phyloP scores from a whole-genome alignment of 2,113 vertebrate species.

The Corvus moneduloides region DNA sequence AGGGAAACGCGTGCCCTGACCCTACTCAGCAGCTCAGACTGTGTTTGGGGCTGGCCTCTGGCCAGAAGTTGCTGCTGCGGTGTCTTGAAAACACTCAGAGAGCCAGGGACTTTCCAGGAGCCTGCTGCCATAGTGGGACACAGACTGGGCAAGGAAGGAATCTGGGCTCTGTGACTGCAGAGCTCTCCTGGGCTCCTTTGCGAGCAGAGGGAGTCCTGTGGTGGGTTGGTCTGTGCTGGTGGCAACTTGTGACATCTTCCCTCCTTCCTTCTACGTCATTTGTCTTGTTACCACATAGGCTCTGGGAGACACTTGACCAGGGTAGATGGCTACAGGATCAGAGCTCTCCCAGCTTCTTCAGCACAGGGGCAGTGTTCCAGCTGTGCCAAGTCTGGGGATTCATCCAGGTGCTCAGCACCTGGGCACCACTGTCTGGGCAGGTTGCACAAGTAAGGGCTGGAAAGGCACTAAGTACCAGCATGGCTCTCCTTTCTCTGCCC shows the following conservation, averaged over 20 bases:
- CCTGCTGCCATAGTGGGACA: not conserved
- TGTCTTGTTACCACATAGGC: not conserved
- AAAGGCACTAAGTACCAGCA: not conserved
- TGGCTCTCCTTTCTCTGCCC: not conserved
- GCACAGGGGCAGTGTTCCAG: not conserved
- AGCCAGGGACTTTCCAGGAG: conserved; percentile 47
- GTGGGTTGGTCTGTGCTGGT: not conserved
- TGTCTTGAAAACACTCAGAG: not conserved
- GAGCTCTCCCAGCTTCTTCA: not conserved
- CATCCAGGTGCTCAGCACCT: not conserved
- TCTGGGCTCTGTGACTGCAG: not conserved
- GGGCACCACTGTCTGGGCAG: not conserved
- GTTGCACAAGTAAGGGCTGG: not conserved
- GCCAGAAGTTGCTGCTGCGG: not conserved
- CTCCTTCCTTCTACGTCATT: not conserved
- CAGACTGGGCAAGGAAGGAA: not conserved
- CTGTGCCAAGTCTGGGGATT: not conserved
- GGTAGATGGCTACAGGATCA: not conserved
- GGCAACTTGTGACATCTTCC: not conserved
- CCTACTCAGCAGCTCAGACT: not conserved
- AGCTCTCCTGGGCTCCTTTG: not conserved
- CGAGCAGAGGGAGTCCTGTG: not conserved
- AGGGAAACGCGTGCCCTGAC: not conserved
- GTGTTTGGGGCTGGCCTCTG: not conserved
- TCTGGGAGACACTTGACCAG: not conserved